Conservation (phyloP, 2,113 vertebrate genomes). For the Xiphophorus couchianus region DNA sequence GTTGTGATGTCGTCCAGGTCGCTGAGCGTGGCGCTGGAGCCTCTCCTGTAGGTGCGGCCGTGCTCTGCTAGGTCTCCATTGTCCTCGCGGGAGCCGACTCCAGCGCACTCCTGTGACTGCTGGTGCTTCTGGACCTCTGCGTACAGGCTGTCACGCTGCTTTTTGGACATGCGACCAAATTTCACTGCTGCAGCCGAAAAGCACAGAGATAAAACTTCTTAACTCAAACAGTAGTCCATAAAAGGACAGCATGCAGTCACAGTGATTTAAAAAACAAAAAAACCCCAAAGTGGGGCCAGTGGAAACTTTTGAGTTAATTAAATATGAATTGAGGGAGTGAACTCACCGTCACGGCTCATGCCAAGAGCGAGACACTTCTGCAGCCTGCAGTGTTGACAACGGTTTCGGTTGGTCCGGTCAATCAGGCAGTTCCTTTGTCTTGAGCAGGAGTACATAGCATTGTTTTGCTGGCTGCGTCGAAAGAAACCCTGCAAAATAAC, state of each 20-base stretch:
- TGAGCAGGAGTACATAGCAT: slow-evolving; percentile 92
- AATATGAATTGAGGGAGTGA: slow-evolving; percentile 21
- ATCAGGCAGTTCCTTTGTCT: slow-evolving; percentile 91
- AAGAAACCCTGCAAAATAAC: slow-evolving; percentile 85
- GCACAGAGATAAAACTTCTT: neutral
- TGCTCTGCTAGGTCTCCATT: slow-evolving; percentile 61
- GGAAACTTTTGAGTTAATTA: slow-evolving; percentile 41
- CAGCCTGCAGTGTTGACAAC: slow-evolving; percentile 92
- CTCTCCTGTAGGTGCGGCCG: slow-evolving; percentile 81
- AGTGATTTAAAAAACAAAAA: neutral
- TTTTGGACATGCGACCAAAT: slow-evolving; percentile 96
- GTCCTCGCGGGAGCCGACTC: slow-evolving; percentile 61
- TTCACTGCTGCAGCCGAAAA: slow-evolving; percentile 83
- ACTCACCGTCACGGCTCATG: slow-evolving; percentile 93
- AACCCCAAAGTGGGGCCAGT: neutral
- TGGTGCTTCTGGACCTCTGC: slow-evolving; percentile 94
- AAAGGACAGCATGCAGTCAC: neutral
- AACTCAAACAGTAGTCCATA: neutral
- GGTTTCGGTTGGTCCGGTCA: slow-evolving; percentile 93
- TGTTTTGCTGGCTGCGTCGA: slow-evolving; percentile 92
- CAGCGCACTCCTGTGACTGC: slow-evolving; percentile 82
- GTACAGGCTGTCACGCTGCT: slow-evolving; percentile 91
- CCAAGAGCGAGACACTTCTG: slow-evolving; percentile 92
- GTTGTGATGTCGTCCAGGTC: slow-evolving; percentile 87
- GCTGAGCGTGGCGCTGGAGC: slow-evolving; percentile 81